A percentile compares a stretch with the other conserved stretches of the same genome.
Conservation (phyloP, 2,113 vertebrate genomes). For the Eretmochelys imbricata region DNA sequence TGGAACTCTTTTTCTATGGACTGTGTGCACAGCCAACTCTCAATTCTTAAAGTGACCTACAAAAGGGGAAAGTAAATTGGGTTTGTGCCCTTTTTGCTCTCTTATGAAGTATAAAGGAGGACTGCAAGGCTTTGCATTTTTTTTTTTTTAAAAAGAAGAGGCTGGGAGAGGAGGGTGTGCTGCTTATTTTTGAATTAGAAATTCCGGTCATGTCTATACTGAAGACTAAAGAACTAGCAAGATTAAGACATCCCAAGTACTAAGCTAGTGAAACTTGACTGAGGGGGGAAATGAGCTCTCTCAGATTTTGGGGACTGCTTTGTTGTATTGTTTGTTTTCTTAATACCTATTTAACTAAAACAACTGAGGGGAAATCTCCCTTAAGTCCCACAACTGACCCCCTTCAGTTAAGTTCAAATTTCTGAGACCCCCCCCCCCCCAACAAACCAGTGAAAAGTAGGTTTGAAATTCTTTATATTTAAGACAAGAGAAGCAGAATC, state of each 20-base stretch:
- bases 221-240: not conserved
- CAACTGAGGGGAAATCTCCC: not conserved
- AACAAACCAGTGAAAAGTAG: not conserved
- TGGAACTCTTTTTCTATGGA: not conserved
- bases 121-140: not conserved
- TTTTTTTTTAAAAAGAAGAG: not conserved
- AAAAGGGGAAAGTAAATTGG: not conserved
- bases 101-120: not conserved
- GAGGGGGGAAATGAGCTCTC: not conserved
- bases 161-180: not conserved
- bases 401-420: not conserved
- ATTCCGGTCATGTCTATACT: not conserved
- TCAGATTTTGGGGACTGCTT: not conserved
- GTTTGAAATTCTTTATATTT: not conserved
- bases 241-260: not conserved
- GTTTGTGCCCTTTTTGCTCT: not conserved
- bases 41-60: not conserved
- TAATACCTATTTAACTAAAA: not conserved
- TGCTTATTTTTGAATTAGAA: not conserved
- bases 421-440: not conserved
- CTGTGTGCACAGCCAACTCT: not conserved
- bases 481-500: not conserved
- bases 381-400: not conserved
- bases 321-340: not conserved
- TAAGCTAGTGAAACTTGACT: slow-evolving; percentile 4